These are phyloP conservation scores for Pampusana beccarii DNA, from an alignment of 2,113 vertebrate species.

Conservation along the genomic window DNA sequence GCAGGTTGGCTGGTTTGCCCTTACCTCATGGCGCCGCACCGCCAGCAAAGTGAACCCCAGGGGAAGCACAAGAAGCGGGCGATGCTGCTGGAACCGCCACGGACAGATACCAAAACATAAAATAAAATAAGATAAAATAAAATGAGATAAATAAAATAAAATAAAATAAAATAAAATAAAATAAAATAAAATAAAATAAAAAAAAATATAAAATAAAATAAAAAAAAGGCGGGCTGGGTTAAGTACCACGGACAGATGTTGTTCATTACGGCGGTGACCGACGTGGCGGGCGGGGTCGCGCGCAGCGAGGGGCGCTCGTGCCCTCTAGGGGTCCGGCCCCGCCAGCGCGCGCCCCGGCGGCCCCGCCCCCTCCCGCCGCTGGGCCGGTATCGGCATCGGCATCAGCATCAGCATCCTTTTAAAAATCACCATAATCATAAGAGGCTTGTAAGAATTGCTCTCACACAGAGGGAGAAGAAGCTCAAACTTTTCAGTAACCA, in stretches of 20 bases:
- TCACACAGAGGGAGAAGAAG: not conserved
- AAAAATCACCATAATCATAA: too few relatives aligned
- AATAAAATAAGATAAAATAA: not conserved
- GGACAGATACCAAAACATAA: fast-evolving
- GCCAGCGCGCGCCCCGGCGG: not conserved
- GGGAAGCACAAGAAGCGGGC: not conserved
- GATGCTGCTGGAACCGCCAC: fast-evolving
- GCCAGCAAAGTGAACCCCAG: too few relatives aligned
- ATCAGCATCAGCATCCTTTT: too few relatives aligned
- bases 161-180: not conserved
- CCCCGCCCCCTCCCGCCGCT: too few relatives aligned
- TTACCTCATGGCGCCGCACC: fast-evolving
- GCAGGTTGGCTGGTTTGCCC: not conserved
- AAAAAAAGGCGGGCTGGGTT: not conserved
- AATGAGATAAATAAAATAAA: not conserved
- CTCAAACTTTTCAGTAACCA: not conserved
- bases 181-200: not conserved
- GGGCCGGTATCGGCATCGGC: too few relatives aligned
- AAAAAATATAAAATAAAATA: not conserved
- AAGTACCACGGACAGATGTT: constrained; percentile 60
- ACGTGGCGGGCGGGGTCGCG: not conserved
- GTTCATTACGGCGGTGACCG: fast-evolving
- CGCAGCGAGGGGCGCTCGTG: not conserved
- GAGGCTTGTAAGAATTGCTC: fast-evolving
- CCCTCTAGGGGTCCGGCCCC: constrained; percentile 45